phyloP scores from a whole-genome alignment of 2,797 vertebrate species.

The Cossypha dichroa region DNA sequence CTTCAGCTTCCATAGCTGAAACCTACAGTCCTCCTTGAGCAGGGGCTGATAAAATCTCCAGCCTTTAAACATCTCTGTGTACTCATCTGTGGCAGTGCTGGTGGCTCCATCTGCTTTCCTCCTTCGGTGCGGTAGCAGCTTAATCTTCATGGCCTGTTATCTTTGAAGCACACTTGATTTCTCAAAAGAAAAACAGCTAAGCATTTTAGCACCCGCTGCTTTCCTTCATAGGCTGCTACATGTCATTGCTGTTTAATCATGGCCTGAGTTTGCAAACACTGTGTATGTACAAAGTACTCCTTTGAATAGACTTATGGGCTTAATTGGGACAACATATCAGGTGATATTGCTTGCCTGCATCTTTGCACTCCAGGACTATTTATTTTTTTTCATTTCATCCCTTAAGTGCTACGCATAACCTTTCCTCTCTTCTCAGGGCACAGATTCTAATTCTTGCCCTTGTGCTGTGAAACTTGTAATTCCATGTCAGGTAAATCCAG shows the following conservation, averaged over 20 bases:
- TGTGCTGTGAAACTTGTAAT: not conserved
- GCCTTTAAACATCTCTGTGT: slow-evolving; percentile 19
- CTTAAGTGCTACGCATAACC: not conserved
- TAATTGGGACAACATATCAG: not conserved
- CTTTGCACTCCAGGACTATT: not conserved
- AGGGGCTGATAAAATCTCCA: slow-evolving; percentile 39
- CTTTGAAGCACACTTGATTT: slow-evolving; percentile 53
- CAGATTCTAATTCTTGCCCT: not conserved
- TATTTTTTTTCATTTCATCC: not conserved
- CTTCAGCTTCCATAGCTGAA: slow-evolving; percentile 21
- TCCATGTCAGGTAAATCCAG: not conserved
- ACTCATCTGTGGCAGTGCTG: not conserved
- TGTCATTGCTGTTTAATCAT: slow-evolving; percentile 24
- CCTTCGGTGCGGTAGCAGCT: not conserved
- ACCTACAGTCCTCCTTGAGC: slow-evolving; percentile 4
- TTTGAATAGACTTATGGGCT: not conserved
- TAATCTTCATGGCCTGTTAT: slow-evolving; percentile 62
- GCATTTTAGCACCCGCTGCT: slow-evolving; percentile 39
- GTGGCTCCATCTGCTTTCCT: slow-evolving; percentile 59
- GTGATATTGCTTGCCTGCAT: not conserved
- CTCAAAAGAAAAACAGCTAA: slow-evolving; percentile 56
- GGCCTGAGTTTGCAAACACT: not conserved
- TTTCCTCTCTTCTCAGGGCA: not conserved
- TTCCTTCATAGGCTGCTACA: slow-evolving; percentile 36
- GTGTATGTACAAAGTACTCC: not conserved